phyloP scores from a whole-genome alignment of 2,113 vertebrate species.

The Uria lomvia region DNA sequence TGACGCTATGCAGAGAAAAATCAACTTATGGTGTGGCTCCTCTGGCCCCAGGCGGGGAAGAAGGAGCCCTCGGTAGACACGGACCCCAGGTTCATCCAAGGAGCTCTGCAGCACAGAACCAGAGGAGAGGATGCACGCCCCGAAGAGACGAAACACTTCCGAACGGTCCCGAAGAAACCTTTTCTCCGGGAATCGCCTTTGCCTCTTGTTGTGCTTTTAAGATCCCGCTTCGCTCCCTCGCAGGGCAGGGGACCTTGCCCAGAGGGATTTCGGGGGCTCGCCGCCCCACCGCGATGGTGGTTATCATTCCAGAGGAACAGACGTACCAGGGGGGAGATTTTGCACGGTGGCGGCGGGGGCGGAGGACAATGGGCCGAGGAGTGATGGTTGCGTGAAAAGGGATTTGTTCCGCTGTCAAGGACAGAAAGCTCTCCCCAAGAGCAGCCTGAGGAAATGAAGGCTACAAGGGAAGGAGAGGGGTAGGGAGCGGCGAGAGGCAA shows the following conservation, averaged over 20 bases:
- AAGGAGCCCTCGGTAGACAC: neutral
- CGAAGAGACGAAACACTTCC: neutral
- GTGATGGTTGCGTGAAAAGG: conserved; percentile 61
- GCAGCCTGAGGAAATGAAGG: conserved; percentile 41
- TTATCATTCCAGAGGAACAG: conserved; percentile 41
- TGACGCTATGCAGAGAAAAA: neutral
- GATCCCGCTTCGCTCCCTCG: neutral
- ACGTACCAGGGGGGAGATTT: neutral
- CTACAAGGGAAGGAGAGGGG: conserved; percentile 22
- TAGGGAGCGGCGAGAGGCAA: neutral
- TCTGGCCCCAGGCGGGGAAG: neutral
- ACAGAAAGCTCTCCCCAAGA: conserved; percentile 58
- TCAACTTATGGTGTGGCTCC: neutral
- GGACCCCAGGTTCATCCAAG: neutral
- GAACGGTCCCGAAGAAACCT: neutral
- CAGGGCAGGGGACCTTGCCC: neutral
- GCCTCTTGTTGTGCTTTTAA: neutral
- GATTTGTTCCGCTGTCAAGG: conserved; percentile 76
- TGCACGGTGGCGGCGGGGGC: neutral
- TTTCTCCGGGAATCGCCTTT: neutral
- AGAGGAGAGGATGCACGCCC: neutral
- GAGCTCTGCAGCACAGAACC: neutral
- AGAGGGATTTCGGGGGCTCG: neutral
- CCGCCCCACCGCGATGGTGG: neutral
- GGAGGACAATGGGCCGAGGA: neutral